Evolutionary conservation across 2,113 vertebrate species (phyloP).

Genomic region (Brachionichthys hirsutus): DNA sequence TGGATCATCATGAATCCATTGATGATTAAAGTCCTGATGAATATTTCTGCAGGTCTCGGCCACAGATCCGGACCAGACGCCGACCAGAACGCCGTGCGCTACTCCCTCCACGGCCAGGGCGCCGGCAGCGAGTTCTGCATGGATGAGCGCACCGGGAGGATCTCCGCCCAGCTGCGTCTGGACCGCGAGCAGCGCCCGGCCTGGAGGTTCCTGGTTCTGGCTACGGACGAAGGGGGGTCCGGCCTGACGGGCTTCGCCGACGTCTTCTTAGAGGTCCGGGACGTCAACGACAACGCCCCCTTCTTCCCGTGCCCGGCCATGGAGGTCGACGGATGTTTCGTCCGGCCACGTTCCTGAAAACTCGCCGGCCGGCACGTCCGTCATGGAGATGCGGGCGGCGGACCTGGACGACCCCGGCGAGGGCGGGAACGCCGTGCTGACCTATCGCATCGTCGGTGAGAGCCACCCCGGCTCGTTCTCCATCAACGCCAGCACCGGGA

Average conservation of each 20-base stretch:
- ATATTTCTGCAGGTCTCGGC: constrained; percentile 81
- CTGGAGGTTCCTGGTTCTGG: constrained; percentile 87
- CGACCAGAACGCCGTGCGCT: constrained; percentile 81
- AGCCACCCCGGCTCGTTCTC: constrained; percentile 86
- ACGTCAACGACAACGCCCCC: constrained; percentile 85
- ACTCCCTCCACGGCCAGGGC: constrained; percentile 86
- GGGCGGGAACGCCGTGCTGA: constrained; percentile 80
- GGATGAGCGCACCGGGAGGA: constrained; percentile 78
- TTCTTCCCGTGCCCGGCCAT: constrained; percentile 81
- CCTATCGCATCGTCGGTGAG: constrained; percentile 85
- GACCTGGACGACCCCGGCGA: constrained; percentile 86
- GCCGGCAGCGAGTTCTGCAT: constrained; percentile 84
- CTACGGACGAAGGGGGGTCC: constrained; percentile 83
- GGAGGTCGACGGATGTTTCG: constrained; percentile 79
- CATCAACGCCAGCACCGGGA: constrained; percentile 81
- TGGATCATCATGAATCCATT: too few relatives aligned
- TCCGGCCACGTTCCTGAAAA: constrained; percentile 81
- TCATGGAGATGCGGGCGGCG: constrained; percentile 87
- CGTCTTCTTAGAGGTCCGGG: constrained; percentile 83
- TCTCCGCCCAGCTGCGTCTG: constrained; percentile 77
- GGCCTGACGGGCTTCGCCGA: constrained; percentile 90
- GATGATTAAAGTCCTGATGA: too few relatives aligned
- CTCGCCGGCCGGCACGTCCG: constrained; percentile 82
- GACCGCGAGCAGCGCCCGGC: constrained; percentile 81
- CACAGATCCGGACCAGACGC: constrained; percentile 84